Evolutionary conservation across 2,888 invertebrate genomes (phyloP).

Genomic region (Rutpela maculata): DNA sequence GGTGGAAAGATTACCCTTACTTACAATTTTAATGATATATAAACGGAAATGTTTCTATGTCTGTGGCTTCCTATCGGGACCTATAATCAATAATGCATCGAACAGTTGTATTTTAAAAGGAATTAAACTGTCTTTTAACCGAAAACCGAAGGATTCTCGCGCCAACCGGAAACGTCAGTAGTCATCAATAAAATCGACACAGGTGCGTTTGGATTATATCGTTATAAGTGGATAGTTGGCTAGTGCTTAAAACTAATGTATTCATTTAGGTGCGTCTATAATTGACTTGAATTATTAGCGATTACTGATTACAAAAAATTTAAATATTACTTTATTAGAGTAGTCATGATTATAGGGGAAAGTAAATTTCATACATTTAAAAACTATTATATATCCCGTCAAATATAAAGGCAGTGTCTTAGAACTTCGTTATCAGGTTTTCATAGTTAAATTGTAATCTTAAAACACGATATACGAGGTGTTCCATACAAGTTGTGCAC

Average conservation of each 20-base stretch:
- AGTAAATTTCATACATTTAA: too few relatives aligned
- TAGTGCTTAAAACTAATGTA: conserved; percentile 28
- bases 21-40: conserved; percentile 26
- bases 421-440: too few relatives aligned
- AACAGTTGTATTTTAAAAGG: conserved; percentile 56
- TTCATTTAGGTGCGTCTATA: conserved; percentile 28
- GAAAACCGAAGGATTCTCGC: conserved; percentile 55
- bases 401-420: too few relatives aligned
- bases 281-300: neutral
- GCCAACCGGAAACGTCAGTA: conserved; percentile 61
- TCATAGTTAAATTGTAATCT: too few relatives aligned
- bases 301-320: too few relatives aligned
- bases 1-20: conserved; percentile 21
- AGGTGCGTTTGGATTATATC: conserved; percentile 54
- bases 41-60: conserved; percentile 51
- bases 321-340: too few relatives aligned
- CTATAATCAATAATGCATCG: conserved; percentile 62
- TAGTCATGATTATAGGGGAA: too few relatives aligned
- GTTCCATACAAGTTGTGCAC: too few relatives aligned
- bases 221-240: conserved; percentile 32
- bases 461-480: too few relatives aligned
- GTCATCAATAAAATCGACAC: conserved; percentile 60
- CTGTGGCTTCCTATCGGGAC: conserved; percentile 56
- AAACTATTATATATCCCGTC: too few relatives aligned
- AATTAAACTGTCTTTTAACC: conserved; percentile 61